phyloP scores from a whole-genome alignment of 2,797 vertebrate species.

The Melanotaenia boesemani region DNA sequence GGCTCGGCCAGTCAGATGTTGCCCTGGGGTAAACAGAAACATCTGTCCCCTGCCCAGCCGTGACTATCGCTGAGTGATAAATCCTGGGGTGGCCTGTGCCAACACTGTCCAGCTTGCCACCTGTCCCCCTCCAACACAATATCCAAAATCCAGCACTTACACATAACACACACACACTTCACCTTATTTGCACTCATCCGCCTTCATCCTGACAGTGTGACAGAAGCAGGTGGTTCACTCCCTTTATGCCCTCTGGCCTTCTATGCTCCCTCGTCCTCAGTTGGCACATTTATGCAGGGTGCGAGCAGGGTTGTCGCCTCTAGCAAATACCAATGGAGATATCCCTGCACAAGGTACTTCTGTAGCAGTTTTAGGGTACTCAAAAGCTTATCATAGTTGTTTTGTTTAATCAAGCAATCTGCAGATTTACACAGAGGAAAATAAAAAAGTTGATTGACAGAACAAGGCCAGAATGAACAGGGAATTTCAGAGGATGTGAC shows the following conservation, averaged over 20 bases:
- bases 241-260: conserved; percentile 83
- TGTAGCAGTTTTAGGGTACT: conserved; percentile 36
- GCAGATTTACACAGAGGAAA: conserved; percentile 40
- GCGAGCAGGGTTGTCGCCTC: conserved; percentile 73
- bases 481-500: conserved; percentile 24
- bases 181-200: conserved; percentile 75
- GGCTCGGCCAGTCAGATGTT: conserved; percentile 77
- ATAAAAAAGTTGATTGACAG: conserved; percentile 15
- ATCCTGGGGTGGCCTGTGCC: conserved; percentile 79
- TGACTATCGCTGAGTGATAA: conserved; percentile 82
- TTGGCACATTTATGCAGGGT: conserved; percentile 77
- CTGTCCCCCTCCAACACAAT: conserved; percentile 77
- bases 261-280: conserved; percentile 72
- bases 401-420: conserved; percentile 53
- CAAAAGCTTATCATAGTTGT: conserved; percentile 26
- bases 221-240: conserved; percentile 86
- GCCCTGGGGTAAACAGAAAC: conserved; percentile 83
- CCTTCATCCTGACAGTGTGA: conserved; percentile 83
- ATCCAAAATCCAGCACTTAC: conserved; percentile 51
- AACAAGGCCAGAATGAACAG: conserved; percentile 1
- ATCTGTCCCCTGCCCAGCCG: conserved; percentile 83
- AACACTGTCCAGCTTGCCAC: conserved; percentile 77
- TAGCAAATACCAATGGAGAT: conserved; percentile 69
- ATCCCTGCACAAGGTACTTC: conserved; percentile 56
- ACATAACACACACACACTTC: conserved; percentile 50